Percentiles rank a stretch among this genome's conserved stretches.
phyloP scores from a whole-genome alignment of 2,113 vertebrate genomes.

The Pygoscelis antarcticus region DNA sequence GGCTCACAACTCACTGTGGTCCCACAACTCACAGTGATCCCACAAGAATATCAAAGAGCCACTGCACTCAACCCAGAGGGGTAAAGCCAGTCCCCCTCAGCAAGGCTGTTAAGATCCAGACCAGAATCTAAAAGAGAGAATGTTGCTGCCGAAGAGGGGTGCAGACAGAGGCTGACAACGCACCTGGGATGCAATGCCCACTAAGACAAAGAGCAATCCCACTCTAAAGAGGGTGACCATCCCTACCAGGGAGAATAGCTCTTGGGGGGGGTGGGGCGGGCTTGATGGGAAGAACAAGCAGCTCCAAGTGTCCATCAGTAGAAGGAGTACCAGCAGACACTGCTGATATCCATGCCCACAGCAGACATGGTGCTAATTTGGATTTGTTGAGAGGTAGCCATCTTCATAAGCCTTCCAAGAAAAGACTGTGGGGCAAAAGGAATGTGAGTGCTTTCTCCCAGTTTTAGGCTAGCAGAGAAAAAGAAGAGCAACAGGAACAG shows the following conservation, averaged over 20 bases:
- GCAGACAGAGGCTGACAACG: background rate
- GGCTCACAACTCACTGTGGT: background rate
- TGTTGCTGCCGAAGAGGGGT: background rate
- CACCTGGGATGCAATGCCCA: rapidly evolving
- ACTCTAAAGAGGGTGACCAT: background rate
- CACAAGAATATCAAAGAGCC: background rate
- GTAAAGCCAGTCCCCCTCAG: background rate
- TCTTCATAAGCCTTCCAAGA: background rate
- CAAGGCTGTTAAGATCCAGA: background rate
- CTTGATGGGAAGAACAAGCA: background rate
- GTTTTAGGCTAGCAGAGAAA: background rate
- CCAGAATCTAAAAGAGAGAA: background rate
- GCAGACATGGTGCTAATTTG: background rate
- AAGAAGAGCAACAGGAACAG: background rate
- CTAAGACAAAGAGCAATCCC: background rate
- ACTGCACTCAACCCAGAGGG: too few relatives aligned
- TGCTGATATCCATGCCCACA: background rate
- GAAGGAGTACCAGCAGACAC: background rate
- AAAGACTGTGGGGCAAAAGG: rapidly evolving
- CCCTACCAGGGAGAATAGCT: background rate
- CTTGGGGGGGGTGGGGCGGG: background rate
- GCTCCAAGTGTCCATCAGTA: background rate
- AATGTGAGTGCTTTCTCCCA: background rate
- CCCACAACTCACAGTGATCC: background rate
- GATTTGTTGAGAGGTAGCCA: background rate